Evolutionary conservation across 2,797 vertebrate species (phyloP).

Genomic region (Sebastes nivosus): DNA sequence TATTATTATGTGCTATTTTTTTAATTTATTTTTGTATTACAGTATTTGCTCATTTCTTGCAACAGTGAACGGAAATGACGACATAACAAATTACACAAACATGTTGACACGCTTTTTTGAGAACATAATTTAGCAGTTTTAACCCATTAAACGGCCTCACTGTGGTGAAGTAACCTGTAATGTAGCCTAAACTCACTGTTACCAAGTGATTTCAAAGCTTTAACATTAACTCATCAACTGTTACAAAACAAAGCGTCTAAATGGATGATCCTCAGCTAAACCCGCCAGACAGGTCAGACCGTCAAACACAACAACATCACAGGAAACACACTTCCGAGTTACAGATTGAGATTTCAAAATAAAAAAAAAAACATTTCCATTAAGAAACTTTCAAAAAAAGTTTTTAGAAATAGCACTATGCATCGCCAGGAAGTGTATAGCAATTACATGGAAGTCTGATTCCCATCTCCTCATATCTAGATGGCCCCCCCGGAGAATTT

Average conservation of each 20-base stretch:
- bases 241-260: not conserved
- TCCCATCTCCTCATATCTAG: too few species aligned
- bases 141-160: fast-evolving
- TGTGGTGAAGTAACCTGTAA: too few species aligned
- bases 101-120: not conserved
- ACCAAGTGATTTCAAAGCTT: not conserved
- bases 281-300: conserved; percentile 13
- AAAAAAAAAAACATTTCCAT: not conserved
- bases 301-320: fast-evolving
- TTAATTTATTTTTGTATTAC: not conserved
- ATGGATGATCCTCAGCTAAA: conserved; percentile 15
- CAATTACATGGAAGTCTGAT: too few species aligned
- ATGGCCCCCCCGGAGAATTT: too few species aligned
- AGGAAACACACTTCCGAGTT: not conserved
- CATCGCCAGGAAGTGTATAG: too few species aligned
- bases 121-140: not conserved
- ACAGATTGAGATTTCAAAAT: conserved; percentile 27
- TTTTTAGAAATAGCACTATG: too few species aligned
- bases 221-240: not conserved
- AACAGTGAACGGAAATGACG: conserved; percentile 68
- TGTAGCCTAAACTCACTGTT: fast-evolving
- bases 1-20: not conserved
- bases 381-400: too few species aligned
- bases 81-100: conserved; percentile 13
- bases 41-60: not conserved